Conservation (phyloP, 2,797 vertebrate genomes). For the Typhlichthys subterraneus region DNA sequence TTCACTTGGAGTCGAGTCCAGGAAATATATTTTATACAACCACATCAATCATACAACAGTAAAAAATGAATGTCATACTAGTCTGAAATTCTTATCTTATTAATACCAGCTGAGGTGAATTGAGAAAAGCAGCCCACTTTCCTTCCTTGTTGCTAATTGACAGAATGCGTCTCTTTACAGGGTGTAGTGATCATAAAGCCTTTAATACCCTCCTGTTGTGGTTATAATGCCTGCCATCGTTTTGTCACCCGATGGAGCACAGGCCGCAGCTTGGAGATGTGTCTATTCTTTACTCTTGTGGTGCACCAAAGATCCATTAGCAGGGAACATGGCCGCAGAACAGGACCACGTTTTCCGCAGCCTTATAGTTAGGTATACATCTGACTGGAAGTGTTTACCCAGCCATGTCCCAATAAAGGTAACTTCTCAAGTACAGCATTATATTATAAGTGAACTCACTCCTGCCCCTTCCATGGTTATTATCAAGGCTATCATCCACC, state of each 20-base stretch:
- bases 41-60: too few relatives aligned
- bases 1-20: slow-evolving; percentile 18
- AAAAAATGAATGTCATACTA: too few relatives aligned
- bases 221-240: slow-evolving; percentile 43
- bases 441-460: slow-evolving; percentile 3
- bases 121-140: too few relatives aligned
- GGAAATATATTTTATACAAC: slow-evolving; percentile 27
- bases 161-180: neutral
- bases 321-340: slow-evolving; percentile 47
- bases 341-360: slow-evolving; percentile 57
- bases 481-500: too few relatives aligned
- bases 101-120: too few relatives aligned
- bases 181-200: neutral
- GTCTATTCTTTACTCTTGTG: slow-evolving; percentile 57
- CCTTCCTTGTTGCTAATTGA: too few relatives aligned
- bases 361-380: slow-evolving; percentile 42
- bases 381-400: slow-evolving; percentile 39
- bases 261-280: slow-evolving; percentile 57
- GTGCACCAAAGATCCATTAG: slow-evolving; percentile 62
- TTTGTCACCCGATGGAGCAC: slow-evolving; percentile 42
- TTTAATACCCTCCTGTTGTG: slow-evolving; percentile 38
- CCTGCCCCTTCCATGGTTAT: too few relatives aligned
- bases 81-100: too few relatives aligned
- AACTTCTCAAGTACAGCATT: slow-evolving; percentile 29
- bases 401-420: slow-evolving; percentile 28